These are phyloP conservation scores for Oreochromis grahami DNA, from an alignment of 2,797 vertebrate genomes.

Conservation along the genomic window DNA sequence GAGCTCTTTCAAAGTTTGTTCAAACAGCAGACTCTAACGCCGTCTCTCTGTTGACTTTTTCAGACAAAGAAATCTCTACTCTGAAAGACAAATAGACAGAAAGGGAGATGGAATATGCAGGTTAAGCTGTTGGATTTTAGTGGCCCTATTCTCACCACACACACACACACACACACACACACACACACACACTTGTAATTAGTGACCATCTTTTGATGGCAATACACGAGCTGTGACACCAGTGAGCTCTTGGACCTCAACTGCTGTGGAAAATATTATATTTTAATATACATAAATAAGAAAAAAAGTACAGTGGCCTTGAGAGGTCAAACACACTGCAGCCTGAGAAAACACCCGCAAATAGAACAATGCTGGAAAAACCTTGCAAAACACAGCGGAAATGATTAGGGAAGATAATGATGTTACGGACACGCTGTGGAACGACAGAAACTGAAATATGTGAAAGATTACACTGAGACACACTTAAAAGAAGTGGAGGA, in stretches of 20 bases:
- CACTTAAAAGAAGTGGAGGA: neutral
- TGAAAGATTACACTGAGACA: neutral
- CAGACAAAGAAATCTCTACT: conserved; percentile 26
- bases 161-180: neutral
- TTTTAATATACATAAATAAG: neutral
- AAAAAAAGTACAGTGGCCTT: neutral
- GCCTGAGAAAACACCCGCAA: fast-evolving
- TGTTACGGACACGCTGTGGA: fast-evolving
- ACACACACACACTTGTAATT: neutral
- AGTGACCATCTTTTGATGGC: neutral
- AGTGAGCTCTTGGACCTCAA: neutral
- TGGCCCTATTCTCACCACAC: neutral
- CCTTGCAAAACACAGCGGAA: fast-evolving
- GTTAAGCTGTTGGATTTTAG: conserved; percentile 42
- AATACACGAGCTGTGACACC: neutral
- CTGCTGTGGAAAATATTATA: neutral
- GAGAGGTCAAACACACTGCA: neutral
- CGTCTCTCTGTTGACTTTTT: conserved; percentile 11
- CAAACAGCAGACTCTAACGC: neutral
- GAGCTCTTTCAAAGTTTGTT: conserved; percentile 26
- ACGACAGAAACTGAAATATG: neutral
- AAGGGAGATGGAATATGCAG: conserved; percentile 8
- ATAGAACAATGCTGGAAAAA: neutral
- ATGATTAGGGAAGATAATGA: neutral
- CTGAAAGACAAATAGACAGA: conserved; percentile 40